These are phyloP conservation scores for Pilophorus perplexus DNA, from an alignment of 2,888 invertebrate genomes.

Conservation along the genomic window DNA sequence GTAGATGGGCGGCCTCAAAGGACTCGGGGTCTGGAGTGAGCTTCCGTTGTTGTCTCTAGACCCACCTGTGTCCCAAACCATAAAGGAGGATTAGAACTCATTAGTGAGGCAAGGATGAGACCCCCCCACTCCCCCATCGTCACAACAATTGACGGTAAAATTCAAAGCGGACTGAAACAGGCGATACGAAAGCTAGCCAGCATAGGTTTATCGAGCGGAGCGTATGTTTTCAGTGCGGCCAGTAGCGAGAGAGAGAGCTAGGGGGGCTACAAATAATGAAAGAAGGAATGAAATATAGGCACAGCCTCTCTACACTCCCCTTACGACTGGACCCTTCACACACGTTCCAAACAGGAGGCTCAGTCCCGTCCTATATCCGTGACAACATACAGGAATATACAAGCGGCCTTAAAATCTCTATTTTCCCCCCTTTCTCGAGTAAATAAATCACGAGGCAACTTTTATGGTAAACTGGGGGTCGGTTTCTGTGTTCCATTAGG, in stretches of 20 bases:
- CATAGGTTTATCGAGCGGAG: constrained; percentile 33
- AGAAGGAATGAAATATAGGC: constrained; percentile 35
- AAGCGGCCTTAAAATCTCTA: too few relatives aligned
- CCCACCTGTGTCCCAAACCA: constrained; percentile 8
- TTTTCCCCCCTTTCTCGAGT: not conserved
- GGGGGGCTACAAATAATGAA: constrained; percentile 21
- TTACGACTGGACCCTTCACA: not conserved
- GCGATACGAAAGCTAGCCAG: constrained; percentile 14
- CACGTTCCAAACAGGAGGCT: too few relatives aligned
- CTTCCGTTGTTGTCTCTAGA: too few relatives aligned
- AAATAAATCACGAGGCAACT: constrained; percentile 13
- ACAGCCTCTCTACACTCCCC: constrained; percentile 21
- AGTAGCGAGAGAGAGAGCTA: not conserved
- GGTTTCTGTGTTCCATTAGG: too few relatives aligned
- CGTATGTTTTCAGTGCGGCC: constrained; percentile 24
- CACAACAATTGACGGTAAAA: constrained; percentile 24
- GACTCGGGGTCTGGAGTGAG: too few relatives aligned
- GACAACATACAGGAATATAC: constrained; percentile 3
- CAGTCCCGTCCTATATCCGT: not conserved
- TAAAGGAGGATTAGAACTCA: constrained; percentile 30
- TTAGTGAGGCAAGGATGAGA: constrained; percentile 5
- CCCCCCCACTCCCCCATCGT: not conserved
- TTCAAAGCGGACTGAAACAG: constrained; percentile 7
- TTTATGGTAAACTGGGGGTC: constrained; percentile 10
- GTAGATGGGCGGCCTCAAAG: not conserved